Conservation (phyloP, 1,140 invertebrate genomes). For the Probaryconus sp. region DNA sequence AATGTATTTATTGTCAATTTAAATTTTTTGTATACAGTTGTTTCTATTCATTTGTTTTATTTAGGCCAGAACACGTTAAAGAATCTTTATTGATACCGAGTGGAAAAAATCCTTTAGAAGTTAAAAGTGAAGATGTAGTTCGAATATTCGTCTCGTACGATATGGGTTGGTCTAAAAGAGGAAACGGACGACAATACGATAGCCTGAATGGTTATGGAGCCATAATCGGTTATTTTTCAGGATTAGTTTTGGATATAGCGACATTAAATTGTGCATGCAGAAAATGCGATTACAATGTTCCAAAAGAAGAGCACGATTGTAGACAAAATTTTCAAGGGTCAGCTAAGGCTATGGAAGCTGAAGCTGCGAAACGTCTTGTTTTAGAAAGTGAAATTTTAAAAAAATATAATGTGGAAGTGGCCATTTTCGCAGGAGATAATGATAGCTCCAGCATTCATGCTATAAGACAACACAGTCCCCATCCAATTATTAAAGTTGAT, state of each 20-base stretch:
- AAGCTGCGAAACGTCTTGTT: background rate
- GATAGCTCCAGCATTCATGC: slow-evolving; percentile 1
- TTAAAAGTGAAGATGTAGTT: slow-evolving; percentile 2
- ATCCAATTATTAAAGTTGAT: slow-evolving; percentile 18
- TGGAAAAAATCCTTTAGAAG: slow-evolving; percentile 4
- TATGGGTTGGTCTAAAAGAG: slow-evolving; percentile 20
- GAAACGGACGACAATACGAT: slow-evolving; percentile 8
- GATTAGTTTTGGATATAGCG: slow-evolving; percentile 1
- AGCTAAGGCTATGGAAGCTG: slow-evolving; percentile 26
- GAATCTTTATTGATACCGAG: slow-evolving; percentile 1
- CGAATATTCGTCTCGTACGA: slow-evolving; percentile 18
- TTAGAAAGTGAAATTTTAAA: too few relatives aligned
- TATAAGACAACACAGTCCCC: background rate
- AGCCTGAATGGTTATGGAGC: slow-evolving; percentile 20
- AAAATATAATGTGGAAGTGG: background rate
- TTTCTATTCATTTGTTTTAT: too few relatives aligned
- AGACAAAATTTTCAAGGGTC: slow-evolving; percentile 10
- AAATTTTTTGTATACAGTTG: too few relatives aligned
- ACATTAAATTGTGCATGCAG: slow-evolving; percentile 10
- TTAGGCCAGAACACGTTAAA: too few relatives aligned
- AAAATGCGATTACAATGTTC: background rate
- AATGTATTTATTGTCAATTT: too few relatives aligned
- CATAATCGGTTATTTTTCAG: slow-evolving; percentile 10
- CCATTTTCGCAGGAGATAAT: background rate
- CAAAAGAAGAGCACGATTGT: slow-evolving; percentile 4